These are phyloP conservation scores for zebrafish (Danio rerio) DNA, from an alignment of 2,113 vertebrate genomes.

Conservation along the genomic window GRCz12tu NC_133196.1:20048001-20048500, in stretches of 20 bases:
- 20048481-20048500: constrained; percentile 42
- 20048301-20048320: constrained; percentile 39
- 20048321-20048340: constrained; percentile 1
- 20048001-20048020: constrained; percentile 49
- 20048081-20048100: constrained; percentile 27
- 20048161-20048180: constrained; percentile 11
- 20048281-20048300: constrained; percentile 21
- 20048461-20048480: constrained; percentile 5
- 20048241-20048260: constrained; percentile 31
- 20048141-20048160: constrained; percentile 26
- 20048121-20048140: constrained; percentile 8
- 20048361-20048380: neutral
- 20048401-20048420: constrained; percentile 40
- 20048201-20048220: neutral
- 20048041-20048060: constrained; percentile 26
- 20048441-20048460: constrained; percentile 34
- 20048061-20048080: constrained; percentile 19
- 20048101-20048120: constrained; percentile 40
- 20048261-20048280: neutral
- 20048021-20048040: constrained; percentile 43
- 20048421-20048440: constrained; percentile 18
- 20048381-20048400: constrained; percentile 45
- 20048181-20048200: neutral
- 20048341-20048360: neutral
- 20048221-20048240: constrained; percentile 6